phyloP scores from a whole-genome alignment of 2,888 invertebrate species.

The Julus scanicus region DNA sequence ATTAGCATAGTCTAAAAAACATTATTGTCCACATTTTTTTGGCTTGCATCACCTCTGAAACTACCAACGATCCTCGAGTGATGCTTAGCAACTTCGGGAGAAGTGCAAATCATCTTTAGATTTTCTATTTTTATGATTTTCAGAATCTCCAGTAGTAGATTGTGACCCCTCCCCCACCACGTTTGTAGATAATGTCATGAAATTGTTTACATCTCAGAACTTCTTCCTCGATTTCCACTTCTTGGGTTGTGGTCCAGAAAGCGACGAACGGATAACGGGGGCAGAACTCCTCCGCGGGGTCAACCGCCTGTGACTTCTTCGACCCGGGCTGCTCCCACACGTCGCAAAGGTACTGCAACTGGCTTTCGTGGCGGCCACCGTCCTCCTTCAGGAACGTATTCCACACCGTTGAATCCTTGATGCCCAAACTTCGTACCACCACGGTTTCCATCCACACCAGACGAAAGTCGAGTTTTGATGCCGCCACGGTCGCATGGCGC shows the following conservation, averaged over 20 bases:
- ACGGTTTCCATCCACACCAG: neutral
- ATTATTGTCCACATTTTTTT: no score
- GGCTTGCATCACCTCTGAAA: no score
- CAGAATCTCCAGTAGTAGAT: no score
- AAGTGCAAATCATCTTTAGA: no score
- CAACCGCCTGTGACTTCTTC: neutral
- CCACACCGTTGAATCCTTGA: neutral
- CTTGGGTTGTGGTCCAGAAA: constrained; percentile 20
- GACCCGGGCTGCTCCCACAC: neutral
- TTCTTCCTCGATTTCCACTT: constrained; percentile 7
- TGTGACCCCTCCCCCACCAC: no score
- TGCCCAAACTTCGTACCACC: neutral
- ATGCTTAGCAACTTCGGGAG: no score
- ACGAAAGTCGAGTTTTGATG: neutral
- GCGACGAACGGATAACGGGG: neutral
- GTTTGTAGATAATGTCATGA: no score
- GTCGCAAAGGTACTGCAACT: neutral
- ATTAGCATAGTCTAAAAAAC: no score
- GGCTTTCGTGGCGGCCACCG: neutral
- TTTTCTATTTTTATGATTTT: no score
- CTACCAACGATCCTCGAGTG: no score
- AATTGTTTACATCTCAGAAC: neutral
- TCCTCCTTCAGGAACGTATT: constrained; percentile 9
- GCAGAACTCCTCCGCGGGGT: neutral
- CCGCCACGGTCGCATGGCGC: neutral